Evolutionary conservation across 2,888 invertebrate genomes (phyloP), one percentile per base, ranked within the genome.

Genomic region (Drosophila dives): DNA sequence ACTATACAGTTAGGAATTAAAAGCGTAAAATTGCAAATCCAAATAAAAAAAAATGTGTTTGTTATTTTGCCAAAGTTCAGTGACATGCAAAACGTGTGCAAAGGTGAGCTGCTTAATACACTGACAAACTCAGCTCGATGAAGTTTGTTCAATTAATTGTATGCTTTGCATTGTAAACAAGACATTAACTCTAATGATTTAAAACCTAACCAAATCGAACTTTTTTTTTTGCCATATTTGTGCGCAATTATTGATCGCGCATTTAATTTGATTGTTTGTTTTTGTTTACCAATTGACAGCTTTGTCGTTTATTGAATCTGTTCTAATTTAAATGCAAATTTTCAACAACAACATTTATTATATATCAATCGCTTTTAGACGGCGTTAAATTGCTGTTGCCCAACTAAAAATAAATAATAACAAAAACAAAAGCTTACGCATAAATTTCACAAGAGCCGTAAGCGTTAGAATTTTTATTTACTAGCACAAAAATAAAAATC

Each of bases 261-360:
- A 64, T 64, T 67, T 75, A 56, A 56, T 51, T 66, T 63, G 59
- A 77, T 74, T 62, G 60, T 81, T 15, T 45, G 51, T 49, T 74
- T 65, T 67, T 62, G 40, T 51, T 58, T 64, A 33, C 15, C 15
- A 33, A 58, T 48, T 79, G 51, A 58, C 68, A 55, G 63, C 50
- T 64, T 60, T 66, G 50, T 50, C 66, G 58, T 49, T 79, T 76
- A 66, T 77, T 79, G 71, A 72, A 77, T 72, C 81, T 80, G 90
- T 72, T 86, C 89, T 83, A 86, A 86, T 90, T 83, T 83, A 90
- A 81, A 86, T 86, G 86, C 77, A 86, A 90, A 86, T 86, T 81
- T 81, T 83, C 72, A 81, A 77, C 75, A 86, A 90, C 88, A 55
- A n/a, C 33, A 34, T 53, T 53, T 8, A 53, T 90, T 79, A 88